Evolutionary conservation across 2,797 vertebrate genomes (phyloP), one percentile per base, ranked within the genome.

Genomic region (Nyctalus aviator): DNA sequence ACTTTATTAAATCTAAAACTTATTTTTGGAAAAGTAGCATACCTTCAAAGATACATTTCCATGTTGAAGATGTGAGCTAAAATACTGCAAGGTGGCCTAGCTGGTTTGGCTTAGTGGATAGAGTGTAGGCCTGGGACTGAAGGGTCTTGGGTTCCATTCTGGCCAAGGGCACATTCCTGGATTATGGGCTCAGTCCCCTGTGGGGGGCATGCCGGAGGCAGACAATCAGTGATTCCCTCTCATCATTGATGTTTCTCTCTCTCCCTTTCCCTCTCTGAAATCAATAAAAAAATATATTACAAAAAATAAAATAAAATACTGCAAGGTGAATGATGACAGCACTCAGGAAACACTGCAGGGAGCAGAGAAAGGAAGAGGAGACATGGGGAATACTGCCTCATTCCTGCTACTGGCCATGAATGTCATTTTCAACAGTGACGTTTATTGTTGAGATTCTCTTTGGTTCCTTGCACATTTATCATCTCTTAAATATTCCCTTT

Each of bases 1-100:
- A 59, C 23, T 88, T 95, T 15, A 53, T 88, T 81, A 83, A 64
- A 89, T 46, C n/a, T 89, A 83, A 46, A 30, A 55, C 50, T 71
- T 89, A 23, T 78, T 93, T 95, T 82, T n/a, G 17, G 21, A 84
- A 83, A 87, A 86, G 11, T 30, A 69, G 25, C 11, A 5, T 69
- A 8, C 64, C 79, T 72, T 94, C 53, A 87, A 71, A 89, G 64
- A 66, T 57, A 13, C 46, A 14, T 76, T 91, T 95, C 18, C 20
- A 32, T 93, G 91, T 64, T 44, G 44, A 44, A 44, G 44, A 44
- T 2, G 10, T 44, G 44, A 44, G 44, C 44, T 44, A 44, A 44
- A 44, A 44, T 44, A 44, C 44, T 44, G 44, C 44, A 44, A 44
- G 44, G 44, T 44, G 44, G 44, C 44, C 44, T 44, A 11, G 44